These are phyloP conservation scores for Pseudococcus viburni DNA, from an alignment of 2,888 invertebrate species.

Conservation along the genomic window DNA sequence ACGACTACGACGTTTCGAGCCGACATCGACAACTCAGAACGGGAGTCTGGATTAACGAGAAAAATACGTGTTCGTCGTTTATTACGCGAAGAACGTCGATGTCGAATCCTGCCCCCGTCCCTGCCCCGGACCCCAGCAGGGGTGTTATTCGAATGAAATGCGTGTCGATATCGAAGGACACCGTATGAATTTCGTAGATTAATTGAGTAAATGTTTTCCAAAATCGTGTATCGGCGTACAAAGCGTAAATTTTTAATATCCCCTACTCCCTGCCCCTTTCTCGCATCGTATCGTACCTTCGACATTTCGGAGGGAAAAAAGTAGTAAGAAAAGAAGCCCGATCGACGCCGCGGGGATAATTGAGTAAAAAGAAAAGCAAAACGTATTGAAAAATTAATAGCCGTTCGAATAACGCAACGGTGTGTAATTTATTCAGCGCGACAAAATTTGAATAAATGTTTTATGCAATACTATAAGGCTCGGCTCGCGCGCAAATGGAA, in stretches of 20 bases:
- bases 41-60: constrained; percentile 26
- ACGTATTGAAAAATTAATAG: constrained; percentile 35
- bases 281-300: not conserved
- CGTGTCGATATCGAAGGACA: constrained; percentile 26
- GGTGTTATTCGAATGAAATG: not conserved
- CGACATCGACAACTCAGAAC: not conserved
- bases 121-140: not conserved
- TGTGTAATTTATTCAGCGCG: constrained; percentile 34
- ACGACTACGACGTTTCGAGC: not conserved
- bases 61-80: constrained; percentile 48
- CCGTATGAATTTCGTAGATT: constrained; percentile 1
- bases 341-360: not conserved
- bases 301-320: not conserved
- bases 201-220: constrained; percentile 30
- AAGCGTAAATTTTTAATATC: not conserved
- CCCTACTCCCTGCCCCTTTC: not conserved
- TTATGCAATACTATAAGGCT: constrained; percentile 2
- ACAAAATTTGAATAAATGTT: constrained; percentile 51
- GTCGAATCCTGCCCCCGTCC: not conserved
- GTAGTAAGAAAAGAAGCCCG: not conserved
- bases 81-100: constrained; percentile 1
- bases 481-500: not conserved
- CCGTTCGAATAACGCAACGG: not conserved
- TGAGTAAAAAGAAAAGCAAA: constrained; percentile 17
- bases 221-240: not conserved